A percentile compares a stretch with the other conserved stretches of the same genome.
Conservation (phyloP, 2,888 invertebrate species). For the Eupithecia centaureata region DNA sequence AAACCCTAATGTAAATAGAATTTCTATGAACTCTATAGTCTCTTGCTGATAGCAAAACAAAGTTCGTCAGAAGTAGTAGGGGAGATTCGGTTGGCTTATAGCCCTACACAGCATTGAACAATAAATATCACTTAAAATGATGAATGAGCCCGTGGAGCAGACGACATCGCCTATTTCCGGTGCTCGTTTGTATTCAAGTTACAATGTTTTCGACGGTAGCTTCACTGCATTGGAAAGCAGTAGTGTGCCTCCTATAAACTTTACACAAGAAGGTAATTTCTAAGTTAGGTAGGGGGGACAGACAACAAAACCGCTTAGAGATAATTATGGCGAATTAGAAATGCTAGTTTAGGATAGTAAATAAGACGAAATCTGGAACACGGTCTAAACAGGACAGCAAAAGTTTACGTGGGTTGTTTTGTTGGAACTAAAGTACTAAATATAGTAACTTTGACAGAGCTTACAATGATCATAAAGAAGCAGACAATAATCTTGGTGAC, state of each 20-base stretch:
- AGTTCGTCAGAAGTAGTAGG: constrained; percentile 16
- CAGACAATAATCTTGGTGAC: background rate
- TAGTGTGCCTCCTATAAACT: background rate
- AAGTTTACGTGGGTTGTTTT: constrained; percentile 3
- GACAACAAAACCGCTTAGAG: background rate
- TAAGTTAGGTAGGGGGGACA: background rate
- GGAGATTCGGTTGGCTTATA: constrained; percentile 39
- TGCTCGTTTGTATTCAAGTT: constrained; percentile 40
- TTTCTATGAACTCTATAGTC: background rate
- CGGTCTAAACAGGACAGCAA: background rate
- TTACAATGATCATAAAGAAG: background rate
- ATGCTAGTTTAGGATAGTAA: background rate
- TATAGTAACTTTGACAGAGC: background rate
- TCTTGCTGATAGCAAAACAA: background rate
- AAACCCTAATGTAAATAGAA: background rate
- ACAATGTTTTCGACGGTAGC: constrained; percentile 15
- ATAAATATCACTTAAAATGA: constrained; percentile 66
- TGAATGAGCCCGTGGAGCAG: constrained; percentile 57
- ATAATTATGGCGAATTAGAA: constrained; percentile 1
- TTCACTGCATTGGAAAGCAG: background rate
- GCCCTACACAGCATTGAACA: constrained; percentile 42
- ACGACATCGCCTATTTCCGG: constrained; percentile 59
- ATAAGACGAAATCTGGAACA: background rate
- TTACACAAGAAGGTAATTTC: background rate
- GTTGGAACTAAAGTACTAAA: background rate